Evolutionary conservation across 1,140 invertebrate genomes (phyloP).

Genomic region (Laodelphax striatellus): DNA sequence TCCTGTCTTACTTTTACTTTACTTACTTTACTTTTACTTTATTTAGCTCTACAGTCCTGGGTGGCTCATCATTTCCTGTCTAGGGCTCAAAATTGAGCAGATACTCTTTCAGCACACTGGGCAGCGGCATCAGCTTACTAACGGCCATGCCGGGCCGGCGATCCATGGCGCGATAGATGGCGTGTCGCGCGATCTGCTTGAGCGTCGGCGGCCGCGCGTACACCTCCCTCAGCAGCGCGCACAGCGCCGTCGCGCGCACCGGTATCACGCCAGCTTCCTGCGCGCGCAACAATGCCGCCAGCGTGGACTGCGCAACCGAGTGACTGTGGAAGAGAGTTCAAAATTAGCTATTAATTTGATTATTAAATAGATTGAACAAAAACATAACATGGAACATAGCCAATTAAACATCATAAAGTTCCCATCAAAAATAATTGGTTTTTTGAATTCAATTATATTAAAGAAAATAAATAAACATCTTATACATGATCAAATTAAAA

Average conservation of each 20-base stretch:
- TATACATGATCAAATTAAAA: too few relatives aligned
- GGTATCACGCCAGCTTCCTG: conserved; percentile 54
- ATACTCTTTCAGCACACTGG: conserved; percentile 53
- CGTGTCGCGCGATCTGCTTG: conserved; percentile 50
- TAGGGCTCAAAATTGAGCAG: conserved; percentile 50
- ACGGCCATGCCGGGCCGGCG: conserved; percentile 47
- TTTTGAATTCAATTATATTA: too few relatives aligned
- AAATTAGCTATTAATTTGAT: too few relatives aligned
- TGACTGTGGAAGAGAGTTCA: conserved; percentile 27
- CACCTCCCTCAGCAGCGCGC: conserved; percentile 43
- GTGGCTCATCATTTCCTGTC: too few relatives aligned
- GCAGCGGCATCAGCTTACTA: conserved; percentile 52
- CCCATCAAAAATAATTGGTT: too few relatives aligned
- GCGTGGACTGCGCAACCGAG: conserved; percentile 45
- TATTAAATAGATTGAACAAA: too few relatives aligned
- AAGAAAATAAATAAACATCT: too few relatives aligned
- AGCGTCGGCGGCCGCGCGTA: conserved; percentile 48
- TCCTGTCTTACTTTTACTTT: too few relatives aligned
- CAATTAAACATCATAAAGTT: too few relatives aligned
- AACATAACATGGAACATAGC: too few relatives aligned
- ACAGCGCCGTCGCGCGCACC: conserved; percentile 46
- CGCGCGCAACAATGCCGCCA: conserved; percentile 45
- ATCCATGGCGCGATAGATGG: conserved; percentile 48
- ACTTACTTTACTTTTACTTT: too few relatives aligned
- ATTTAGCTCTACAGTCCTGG: too few relatives aligned